Conservation (phyloP, 2,797 vertebrate species). For the Falco cherrug region DNA sequence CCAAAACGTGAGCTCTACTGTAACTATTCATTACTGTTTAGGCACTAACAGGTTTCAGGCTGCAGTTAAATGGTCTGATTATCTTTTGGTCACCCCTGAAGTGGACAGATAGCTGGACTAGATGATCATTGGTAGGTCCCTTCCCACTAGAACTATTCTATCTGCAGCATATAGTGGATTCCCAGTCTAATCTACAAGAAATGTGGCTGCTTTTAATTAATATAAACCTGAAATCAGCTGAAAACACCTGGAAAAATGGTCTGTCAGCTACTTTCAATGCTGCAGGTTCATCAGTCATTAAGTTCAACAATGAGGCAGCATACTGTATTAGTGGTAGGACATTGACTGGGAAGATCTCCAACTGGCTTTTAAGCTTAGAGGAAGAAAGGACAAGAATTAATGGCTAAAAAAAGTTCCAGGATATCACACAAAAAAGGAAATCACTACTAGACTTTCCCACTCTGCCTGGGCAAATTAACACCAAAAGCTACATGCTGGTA, state of each 20-base stretch:
- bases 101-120: neutral
- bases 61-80: neutral
- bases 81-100: neutral
- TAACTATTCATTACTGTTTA: neutral
- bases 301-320: neutral
- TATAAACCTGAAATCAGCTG: neutral
- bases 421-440: neutral
- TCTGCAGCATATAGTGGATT: neutral
- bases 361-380: constrained; percentile 7
- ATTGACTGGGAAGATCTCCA: neutral
- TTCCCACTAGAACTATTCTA: neutral
- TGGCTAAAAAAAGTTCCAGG: neutral
- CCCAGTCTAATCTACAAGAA: neutral
- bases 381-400: neutral
- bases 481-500: neutral
- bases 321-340: neutral
- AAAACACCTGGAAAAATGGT: neutral
- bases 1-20: neutral
- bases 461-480: neutral
- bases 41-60: neutral
- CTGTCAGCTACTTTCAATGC: neutral
- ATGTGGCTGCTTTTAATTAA: neutral
- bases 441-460: neutral
- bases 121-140: neutral
- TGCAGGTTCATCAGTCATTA: neutral